phyloP scores from a whole-genome alignment of 2,113 vertebrate species.

The Syrrhaptes paradoxus region DNA sequence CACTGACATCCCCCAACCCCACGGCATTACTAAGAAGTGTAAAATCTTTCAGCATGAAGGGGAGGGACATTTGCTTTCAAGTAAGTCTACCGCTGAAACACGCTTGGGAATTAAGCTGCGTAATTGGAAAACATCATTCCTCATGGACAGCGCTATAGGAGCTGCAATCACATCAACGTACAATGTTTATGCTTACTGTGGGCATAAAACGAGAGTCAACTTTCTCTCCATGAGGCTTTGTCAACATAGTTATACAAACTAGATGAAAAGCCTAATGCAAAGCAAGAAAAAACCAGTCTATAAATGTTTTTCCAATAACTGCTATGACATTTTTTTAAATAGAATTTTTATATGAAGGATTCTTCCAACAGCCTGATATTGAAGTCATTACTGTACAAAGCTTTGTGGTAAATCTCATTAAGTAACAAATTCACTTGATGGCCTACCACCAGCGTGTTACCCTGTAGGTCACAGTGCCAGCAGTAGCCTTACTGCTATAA shows the following conservation, averaged over 20 bases:
- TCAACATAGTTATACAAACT: not conserved
- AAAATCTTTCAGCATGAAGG: not conserved
- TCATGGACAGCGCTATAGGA: not conserved
- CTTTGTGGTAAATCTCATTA: not conserved
- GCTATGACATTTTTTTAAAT: not conserved
- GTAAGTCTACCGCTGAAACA: not conserved
- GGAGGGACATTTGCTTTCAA: not conserved
- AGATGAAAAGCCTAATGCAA: not conserved
- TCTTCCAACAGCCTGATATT: not conserved
- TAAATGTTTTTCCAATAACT: not conserved
- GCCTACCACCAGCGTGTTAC: not conserved
- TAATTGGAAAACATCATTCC: fast-evolving
- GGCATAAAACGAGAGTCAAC: not conserved
- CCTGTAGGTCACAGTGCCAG: not conserved
- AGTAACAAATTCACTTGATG: not conserved
- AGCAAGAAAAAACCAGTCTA: not conserved
- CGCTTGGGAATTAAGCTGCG: not conserved
- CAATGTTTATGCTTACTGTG: not conserved
- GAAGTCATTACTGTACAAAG: not conserved
- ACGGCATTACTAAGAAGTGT: fast-evolving
- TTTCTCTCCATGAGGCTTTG: not conserved
- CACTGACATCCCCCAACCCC: too few relatives aligned
- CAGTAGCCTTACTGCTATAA: not conserved
- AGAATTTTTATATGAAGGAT: not conserved
- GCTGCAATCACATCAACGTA: not conserved